Base-by-base conservation (phyloP, 2,113 vertebrate genomes). In the Rhinopomastus cyanomelas region DNA sequence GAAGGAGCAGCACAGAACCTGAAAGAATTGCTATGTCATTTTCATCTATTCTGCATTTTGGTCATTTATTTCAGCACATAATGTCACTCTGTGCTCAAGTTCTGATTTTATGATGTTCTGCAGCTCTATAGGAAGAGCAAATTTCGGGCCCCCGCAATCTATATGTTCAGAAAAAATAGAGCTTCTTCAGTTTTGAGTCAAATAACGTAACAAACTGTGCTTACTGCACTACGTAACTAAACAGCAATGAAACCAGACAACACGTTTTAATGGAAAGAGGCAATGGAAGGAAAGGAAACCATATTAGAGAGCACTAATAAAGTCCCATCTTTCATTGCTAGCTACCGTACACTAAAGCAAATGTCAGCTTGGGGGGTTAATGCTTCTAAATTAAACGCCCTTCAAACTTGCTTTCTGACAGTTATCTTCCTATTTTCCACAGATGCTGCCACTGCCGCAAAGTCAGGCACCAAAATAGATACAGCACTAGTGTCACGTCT, bases 371-470 rank as follows among this genome's bases (percentile, higher is more conserved):
- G 12, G 67, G 55, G 49, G 79, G 3, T 66, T 75, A 51, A 87
- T 44, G 78, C 88, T 94, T 85, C 87, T 79, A 92, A 88, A 90
- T 92, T 79, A 90, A 94, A 92, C 12, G 2, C 46, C 59, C 87
- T 94, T 90, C 94, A 85, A 88, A 79, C 61, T 68, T 2, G 2
- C 91, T 94, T 94, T 84, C 76, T 95, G 85, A 81, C 85, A 92
- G 88, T 86, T 89, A 89, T 85, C 90, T 90, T 78, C 66, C 10
- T 61, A 42, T 92, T 92, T 90, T 81, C 86, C 86, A 93, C 83
- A 95, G 90, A 94, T 95, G 88, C 90, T 86, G 89, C 87, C 75
- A 79, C 84, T 76, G 67, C 64, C 81, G 87, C n/a, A 2, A 82
- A 88, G 85, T 22, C 23, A 75, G 68, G 65, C 76, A 91, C 83